A percentile compares a stretch with the other conserved stretches of the same genome.
Conservation (phyloP, 1,140 invertebrate species). For the Manduca sexta region DNA sequence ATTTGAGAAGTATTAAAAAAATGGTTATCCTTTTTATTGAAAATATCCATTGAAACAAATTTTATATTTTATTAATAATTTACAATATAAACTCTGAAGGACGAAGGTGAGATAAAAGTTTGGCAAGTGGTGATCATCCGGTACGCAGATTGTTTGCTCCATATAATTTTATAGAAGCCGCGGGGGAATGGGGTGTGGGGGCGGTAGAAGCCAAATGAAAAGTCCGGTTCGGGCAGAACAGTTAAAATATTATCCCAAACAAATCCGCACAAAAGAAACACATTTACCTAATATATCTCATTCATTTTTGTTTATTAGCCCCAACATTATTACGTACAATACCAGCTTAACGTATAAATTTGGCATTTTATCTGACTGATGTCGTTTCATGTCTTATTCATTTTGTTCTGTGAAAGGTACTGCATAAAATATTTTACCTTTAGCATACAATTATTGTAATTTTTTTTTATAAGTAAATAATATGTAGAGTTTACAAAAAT, state of each 20-base stretch:
- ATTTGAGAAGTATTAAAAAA: too few species aligned
- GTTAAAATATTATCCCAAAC: conserved; percentile 32
- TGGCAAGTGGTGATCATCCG: conserved; percentile 9
- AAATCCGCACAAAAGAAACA: conserved; percentile 32
- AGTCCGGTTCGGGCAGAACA: conserved; percentile 24
- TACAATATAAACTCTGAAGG: not conserved
- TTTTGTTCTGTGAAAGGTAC: not conserved
- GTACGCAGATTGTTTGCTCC: conserved; percentile 38
- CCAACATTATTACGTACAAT: not conserved
- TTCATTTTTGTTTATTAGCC: conserved; percentile 15
- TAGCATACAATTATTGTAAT: too few species aligned
- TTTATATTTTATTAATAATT: too few species aligned
- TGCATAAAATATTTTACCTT: too few species aligned
- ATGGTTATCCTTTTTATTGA: too few species aligned
- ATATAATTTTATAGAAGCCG: conserved; percentile 39
- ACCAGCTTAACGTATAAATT: too few species aligned
- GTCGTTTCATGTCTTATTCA: too few species aligned
- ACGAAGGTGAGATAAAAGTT: conserved; percentile 9
- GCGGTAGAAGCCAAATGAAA: conserved; percentile 25
- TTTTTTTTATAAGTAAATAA: too few species aligned
- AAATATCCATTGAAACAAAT: too few species aligned
- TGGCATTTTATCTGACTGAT: too few species aligned
- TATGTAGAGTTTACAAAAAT: too few species aligned
- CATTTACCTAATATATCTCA: conserved; percentile 35
- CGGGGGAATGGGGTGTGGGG: conserved; percentile 11